Base-by-base conservation (phyloP, 2,888 invertebrate species). In the Taenaris catops region DNA sequence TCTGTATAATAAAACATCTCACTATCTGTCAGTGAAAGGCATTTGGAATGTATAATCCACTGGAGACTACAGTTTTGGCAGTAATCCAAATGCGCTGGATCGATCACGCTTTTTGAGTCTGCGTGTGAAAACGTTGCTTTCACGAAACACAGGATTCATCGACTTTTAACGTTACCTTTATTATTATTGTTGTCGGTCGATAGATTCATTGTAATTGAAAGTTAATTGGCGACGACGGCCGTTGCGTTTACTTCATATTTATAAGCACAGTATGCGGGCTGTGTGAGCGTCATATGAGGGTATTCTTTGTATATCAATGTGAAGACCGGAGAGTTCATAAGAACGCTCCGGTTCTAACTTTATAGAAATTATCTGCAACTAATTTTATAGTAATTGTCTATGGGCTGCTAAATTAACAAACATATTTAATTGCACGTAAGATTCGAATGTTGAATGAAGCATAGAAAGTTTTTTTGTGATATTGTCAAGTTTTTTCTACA, bases 61-160 rank as follows among this genome's bases (percentile, higher is more conserved):
- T 78, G 78, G 69, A 76, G 64, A 68, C 56, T 56, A 33, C 24
- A 55, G 51, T 60, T 58, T 79, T 86, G 84, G 84, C 84, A 41
- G 41, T 53, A 53, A 51, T 74, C 84, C 84, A 86, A 83, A 66
- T 65, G 53, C 54, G 63, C 68, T 72, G 78, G 69, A 83, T 81
- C 80, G 80, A 83, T 80, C 61, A 63, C 60, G 55, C 58, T 63
- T 59, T 64, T 60, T 60, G 68, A 62, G 63, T 63, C 67, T 69
- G 63, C 64, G 69, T 71, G 58, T 54, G 45, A 61, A 66, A 63
- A 61, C 46, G 63, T 66, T 63, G 67, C 64, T 70, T 56, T n/a
- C 53, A 68, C 68, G 7, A 6, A 17, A 17, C 6, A 63, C 53
- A n/a, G n/a, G 52, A 56, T 63, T 54, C 51, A 42, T 44, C 32